These are phyloP conservation scores for Lophotis ruficrista DNA, from an alignment of 2,113 vertebrate genomes.

Conservation along the genomic window DNA sequence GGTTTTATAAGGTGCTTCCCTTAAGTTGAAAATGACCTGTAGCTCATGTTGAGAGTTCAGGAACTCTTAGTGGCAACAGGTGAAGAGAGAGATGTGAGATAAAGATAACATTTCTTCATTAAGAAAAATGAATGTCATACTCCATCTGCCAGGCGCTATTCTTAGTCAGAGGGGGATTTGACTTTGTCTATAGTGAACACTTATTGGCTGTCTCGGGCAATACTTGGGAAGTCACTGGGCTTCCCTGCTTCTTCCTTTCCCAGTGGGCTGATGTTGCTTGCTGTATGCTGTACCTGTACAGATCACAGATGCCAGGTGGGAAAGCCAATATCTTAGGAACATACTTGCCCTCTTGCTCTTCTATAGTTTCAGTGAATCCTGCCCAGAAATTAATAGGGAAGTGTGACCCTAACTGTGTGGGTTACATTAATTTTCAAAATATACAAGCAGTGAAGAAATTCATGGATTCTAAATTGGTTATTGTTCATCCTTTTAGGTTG, in stretches of 20 bases:
- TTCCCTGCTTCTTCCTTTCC: background rate
- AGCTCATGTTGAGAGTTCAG: background rate
- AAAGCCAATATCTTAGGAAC: background rate
- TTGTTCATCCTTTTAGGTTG: conserved; percentile 77
- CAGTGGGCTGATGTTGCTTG: background rate
- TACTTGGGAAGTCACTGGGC: background rate
- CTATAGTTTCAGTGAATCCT: background rate
- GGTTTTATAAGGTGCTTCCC: background rate
- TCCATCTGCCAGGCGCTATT: background rate
- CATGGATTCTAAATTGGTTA: background rate
- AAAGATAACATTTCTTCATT: background rate
- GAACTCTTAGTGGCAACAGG: background rate
- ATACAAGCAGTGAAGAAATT: background rate
- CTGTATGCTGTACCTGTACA: background rate
- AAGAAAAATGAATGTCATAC: background rate
- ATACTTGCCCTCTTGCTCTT: background rate
- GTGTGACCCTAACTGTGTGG: background rate
- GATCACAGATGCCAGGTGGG: background rate
- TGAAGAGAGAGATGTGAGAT: background rate
- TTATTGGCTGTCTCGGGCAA: background rate
- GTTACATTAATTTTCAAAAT: background rate
- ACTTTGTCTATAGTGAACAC: background rate
- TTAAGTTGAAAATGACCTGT: background rate
- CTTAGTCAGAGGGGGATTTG: background rate
- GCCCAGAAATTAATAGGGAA: background rate